Conservation (phyloP, 2,113 vertebrate species). For the Pithys albifrons region DNA sequence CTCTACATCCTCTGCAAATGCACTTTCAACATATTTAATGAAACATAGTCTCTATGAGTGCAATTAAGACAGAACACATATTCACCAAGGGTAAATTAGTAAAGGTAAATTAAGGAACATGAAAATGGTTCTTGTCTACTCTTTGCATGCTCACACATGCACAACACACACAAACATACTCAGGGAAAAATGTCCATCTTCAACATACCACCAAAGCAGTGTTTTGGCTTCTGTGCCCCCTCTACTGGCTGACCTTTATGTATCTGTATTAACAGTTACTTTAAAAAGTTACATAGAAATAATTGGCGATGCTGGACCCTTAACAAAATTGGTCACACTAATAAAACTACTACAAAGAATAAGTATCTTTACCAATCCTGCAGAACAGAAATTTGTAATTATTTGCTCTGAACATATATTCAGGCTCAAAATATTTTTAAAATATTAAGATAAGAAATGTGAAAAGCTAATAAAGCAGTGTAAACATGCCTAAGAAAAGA, state of each 20-base stretch:
- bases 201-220: background rate
- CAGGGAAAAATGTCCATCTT: background rate
- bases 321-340: background rate
- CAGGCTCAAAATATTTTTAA: background rate
- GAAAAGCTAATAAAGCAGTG: background rate
- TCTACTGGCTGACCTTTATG: slow-evolving; percentile 28
- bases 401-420: background rate
- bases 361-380: background rate
- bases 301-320: background rate
- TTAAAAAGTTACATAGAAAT: background rate
- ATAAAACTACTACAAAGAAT: background rate
- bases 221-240: slow-evolving; percentile 26
- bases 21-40: slow-evolving; percentile 22
- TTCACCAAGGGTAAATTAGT: slow-evolving; percentile 14
- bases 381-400: background rate
- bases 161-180: background rate
- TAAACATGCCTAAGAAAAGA: background rate
- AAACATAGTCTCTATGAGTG: background rate
- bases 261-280: background rate
- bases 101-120: background rate
- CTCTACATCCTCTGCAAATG: background rate
- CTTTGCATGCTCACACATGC: background rate
- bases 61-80: background rate
- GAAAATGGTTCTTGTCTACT: background rate
- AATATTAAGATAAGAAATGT: background rate